A percentile compares a stretch with the other conserved stretches of the same genome.
phyloP scores from a whole-genome alignment of 2,113 vertebrate genomes.

The Argyrosomus japonicus region DNA sequence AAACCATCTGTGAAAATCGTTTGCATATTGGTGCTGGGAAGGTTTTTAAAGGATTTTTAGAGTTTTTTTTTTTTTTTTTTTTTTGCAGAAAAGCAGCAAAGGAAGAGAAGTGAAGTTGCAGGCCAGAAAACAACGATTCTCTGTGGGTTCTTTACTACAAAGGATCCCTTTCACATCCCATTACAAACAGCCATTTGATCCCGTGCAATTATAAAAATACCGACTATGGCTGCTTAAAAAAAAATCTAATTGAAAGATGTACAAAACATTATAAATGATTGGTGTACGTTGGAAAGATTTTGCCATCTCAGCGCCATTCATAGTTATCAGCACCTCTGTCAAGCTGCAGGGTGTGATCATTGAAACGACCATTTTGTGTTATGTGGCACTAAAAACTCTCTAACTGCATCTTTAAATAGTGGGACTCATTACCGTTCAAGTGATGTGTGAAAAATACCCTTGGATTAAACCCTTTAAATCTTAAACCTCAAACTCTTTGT shows the following conservation, averaged over 20 bases:
- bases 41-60: too few species aligned
- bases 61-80: too few species aligned
- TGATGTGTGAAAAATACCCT: slow-evolving; percentile 50
- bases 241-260: neutral
- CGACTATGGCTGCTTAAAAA: neutral
- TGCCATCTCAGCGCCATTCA: neutral
- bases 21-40: neutral
- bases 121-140: neutral
- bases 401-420: slow-evolving; percentile 48
- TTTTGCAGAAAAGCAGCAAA: too few species aligned
- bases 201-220: neutral
- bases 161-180: neutral
- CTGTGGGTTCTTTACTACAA: neutral
- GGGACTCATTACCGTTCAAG: slow-evolving; percentile 51
- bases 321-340: neutral
- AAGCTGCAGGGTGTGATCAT: slow-evolving; percentile 47
- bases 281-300: slow-evolving; percentile 2
- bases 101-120: too few species aligned
- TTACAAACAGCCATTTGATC: neutral
- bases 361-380: slow-evolving; percentile 49
- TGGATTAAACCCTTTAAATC: slow-evolving; percentile 55
- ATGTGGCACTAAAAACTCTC: slow-evolving; percentile 51
- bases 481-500: slow-evolving; percentile 32
- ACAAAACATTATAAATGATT: neutral
- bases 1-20: neutral